phyloP scores from a whole-genome alignment of 2,888 invertebrate genomes.

The Endotricha flammealis region DNA sequence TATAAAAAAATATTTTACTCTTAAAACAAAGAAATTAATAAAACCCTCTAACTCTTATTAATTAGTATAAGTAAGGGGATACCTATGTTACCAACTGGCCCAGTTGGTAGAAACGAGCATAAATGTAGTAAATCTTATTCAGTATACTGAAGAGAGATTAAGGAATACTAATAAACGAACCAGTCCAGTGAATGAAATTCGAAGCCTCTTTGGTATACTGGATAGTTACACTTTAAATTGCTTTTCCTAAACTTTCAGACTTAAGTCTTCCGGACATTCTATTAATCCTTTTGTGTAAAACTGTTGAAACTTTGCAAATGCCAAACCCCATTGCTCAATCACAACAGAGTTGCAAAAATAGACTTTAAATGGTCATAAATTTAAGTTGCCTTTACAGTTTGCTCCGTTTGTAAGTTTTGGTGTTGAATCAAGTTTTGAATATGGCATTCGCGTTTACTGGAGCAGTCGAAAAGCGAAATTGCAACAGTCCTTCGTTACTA shows the following conservation, averaged over 20 bases:
- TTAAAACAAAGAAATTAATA: too few relatives aligned
- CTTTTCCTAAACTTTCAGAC: slow-evolving; percentile 32
- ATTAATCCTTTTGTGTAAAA: slow-evolving; percentile 39
- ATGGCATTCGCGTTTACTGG: not conserved
- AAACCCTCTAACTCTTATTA: too few relatives aligned
- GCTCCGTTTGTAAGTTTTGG: not conserved
- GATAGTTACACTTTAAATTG: slow-evolving; percentile 39
- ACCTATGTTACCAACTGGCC: too few relatives aligned
- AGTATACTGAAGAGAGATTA: too few relatives aligned
- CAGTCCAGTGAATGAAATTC: too few relatives aligned
- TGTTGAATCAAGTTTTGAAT: not conserved
- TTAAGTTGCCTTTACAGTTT: not conserved
- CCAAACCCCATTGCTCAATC: slow-evolving; percentile 4
- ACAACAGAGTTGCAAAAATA: not conserved
- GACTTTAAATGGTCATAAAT: not conserved
- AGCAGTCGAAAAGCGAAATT: not conserved
- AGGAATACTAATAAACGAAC: too few relatives aligned
- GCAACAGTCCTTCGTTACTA: not conserved
- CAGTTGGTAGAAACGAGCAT: too few relatives aligned
- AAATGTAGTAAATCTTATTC: too few relatives aligned
- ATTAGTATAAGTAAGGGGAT: too few relatives aligned
- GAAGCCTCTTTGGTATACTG: slow-evolving; percentile 1
- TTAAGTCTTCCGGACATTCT: slow-evolving; percentile 29
- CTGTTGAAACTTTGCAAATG: slow-evolving; percentile 34
- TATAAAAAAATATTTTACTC: too few relatives aligned